These are phyloP conservation scores for Leptodactylus fuscus DNA, from an alignment of 2,113 vertebrate species.

Conservation along the genomic window DNA sequence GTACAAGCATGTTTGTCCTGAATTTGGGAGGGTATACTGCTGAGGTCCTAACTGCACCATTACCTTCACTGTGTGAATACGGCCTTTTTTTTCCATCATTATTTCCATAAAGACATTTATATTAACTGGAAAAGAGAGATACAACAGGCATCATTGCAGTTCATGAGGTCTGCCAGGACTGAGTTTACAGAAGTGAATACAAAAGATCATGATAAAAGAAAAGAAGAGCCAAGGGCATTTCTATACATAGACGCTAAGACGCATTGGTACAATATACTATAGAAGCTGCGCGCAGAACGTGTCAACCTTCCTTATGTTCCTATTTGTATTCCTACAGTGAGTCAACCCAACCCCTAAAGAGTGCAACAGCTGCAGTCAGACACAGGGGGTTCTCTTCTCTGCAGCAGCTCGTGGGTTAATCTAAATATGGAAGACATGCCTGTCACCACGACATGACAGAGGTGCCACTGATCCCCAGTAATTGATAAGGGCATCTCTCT, in stretches of 20 bases:
- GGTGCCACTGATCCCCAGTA: constrained; percentile 79
- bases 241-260: no score
- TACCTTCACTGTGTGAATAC: neutral
- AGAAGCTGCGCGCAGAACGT: neutral
- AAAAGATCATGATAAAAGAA: neutral
- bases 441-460: constrained; percentile 72
- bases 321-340: constrained; percentile 10
- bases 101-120: neutral
- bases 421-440: constrained; percentile 72
- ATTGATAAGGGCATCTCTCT: constrained; percentile 83
- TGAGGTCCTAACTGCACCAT: neutral
- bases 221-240: no score
- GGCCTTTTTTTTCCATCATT: neutral
- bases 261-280: neutral
- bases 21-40: neutral
- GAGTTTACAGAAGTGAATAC: neutral
- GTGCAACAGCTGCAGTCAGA: constrained; percentile 20
- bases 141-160: neutral
- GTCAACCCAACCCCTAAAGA: neutral
- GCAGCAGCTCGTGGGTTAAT: constrained; percentile 41
- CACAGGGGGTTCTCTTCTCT: neutral
- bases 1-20: no score
- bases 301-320: neutral
- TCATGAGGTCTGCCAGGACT: neutral
- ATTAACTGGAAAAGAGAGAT: neutral